Percentiles rank a stretch among this genome's conserved stretches.
phyloP scores from a whole-genome alignment of 1,140 invertebrate genomes.

The Schlechtendalia chinensis region DNA sequence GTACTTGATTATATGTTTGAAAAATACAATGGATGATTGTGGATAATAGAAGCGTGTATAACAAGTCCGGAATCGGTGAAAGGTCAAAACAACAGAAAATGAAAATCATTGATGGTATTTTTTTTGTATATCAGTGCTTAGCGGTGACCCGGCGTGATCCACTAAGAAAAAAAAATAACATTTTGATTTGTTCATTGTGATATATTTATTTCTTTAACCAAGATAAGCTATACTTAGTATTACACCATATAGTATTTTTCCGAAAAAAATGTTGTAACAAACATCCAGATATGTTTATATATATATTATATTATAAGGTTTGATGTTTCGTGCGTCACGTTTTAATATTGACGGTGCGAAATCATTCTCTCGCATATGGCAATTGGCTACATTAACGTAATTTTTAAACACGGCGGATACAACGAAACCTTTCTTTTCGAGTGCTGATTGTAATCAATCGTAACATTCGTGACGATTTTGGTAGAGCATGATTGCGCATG shows the following conservation, averaged over 20 bases:
- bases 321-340: neutral
- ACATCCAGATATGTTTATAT: no score
- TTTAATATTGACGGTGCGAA: neutral
- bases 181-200: neutral
- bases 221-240: neutral
- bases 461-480: no score
- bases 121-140: neutral
- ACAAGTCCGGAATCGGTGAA: neutral
- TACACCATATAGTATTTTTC: no score
- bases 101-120: no score
- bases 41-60: neutral
- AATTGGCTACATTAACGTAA: neutral
- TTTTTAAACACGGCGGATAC: no score
- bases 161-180: neutral
- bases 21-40: no score
- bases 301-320: neutral
- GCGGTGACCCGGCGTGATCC: neutral
- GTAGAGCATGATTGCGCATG: neutral
- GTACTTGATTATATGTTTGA: neutral
- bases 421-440: neutral
- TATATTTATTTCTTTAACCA: neutral
- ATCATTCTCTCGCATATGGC: neutral
- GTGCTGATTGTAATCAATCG: neutral
- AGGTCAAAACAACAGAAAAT: conserved; percentile 20
- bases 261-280: no score